A percentile compares a stretch with the other conserved stretches of the same genome.
phyloP scores from a whole-genome alignment of 2,888 invertebrate species.

The Ditula angustiorana region DNA sequence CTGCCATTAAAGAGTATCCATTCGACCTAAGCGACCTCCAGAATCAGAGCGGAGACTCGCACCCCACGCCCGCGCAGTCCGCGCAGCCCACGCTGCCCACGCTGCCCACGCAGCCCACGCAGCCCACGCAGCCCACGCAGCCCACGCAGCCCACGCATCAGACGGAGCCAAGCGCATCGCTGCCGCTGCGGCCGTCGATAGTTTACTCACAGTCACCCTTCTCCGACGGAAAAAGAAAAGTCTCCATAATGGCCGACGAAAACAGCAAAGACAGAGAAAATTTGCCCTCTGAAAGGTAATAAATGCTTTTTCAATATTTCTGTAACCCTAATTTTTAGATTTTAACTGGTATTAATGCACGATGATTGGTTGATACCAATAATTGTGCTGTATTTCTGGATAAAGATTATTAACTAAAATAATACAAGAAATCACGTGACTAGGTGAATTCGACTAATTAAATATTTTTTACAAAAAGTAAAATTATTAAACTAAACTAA shows the following conservation, averaged over 20 bases:
- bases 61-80: constrained; percentile 44
- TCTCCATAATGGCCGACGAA: constrained; percentile 87
- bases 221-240: constrained; percentile 83
- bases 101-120: constrained; percentile 14
- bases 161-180: constrained; percentile 39
- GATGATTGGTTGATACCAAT: no score
- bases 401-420: no score
- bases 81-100: no score
- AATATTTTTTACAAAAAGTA: no score
- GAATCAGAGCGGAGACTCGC: constrained; percentile 54
- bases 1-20: constrained; percentile 82
- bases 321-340: no score
- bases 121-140: constrained; percentile 31
- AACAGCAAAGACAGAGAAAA: constrained; percentile 87
- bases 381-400: no score
- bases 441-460: no score
- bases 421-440: no score
- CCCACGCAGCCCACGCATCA: constrained; percentile 23
- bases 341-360: no score
- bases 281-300: constrained; percentile 87
- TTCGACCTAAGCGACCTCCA: constrained; percentile 79
- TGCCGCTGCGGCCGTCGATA: constrained; percentile 38
- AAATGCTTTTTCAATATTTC: constrained; percentile 38
- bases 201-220: constrained; percentile 48
- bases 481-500: no score